A percentile compares a stretch with the other conserved stretches of the same genome.
phyloP scores from a whole-genome alignment of 2,113 vertebrate genomes.

The Hypocryptadius cinnamomeus region DNA sequence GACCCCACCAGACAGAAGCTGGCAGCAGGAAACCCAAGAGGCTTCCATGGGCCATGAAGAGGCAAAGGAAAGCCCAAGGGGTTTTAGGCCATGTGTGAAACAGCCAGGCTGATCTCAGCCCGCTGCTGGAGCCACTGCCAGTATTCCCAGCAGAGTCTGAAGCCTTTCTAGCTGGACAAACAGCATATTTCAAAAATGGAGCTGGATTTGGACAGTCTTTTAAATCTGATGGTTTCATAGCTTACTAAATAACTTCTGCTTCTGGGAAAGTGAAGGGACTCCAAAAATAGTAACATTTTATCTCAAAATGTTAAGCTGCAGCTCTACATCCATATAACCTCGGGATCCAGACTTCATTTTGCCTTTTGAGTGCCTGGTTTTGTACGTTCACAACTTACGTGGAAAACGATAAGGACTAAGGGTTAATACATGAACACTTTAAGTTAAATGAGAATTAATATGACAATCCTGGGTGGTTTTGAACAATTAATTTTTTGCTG shows the following conservation, averaged over 20 bases:
- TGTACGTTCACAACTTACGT: background rate
- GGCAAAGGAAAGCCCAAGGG: background rate
- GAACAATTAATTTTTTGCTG: background rate
- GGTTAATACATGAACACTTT: background rate
- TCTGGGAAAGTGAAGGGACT: background rate
- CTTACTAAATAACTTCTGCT: background rate
- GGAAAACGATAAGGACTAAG: fast-evolving
- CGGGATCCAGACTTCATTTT: background rate
- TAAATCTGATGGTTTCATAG: background rate
- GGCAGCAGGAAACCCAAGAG: background rate
- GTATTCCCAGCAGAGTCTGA: background rate
- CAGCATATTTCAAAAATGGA: background rate
- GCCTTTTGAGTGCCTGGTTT: background rate
- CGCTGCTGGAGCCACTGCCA: background rate
- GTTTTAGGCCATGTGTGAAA: background rate
- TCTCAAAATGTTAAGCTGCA: background rate
- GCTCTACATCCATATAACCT: background rate
- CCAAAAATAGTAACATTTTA: background rate
- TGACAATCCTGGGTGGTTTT: background rate
- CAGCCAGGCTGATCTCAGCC: background rate
- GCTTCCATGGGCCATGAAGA: background rate
- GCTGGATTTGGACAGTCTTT: background rate
- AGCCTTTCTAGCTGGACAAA: background rate
- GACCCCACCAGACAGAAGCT: background rate
- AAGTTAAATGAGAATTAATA: background rate